These are phyloP conservation scores for Volucella zonaria DNA, from an alignment of 2,888 invertebrate genomes.

Conservation along the genomic window DNA sequence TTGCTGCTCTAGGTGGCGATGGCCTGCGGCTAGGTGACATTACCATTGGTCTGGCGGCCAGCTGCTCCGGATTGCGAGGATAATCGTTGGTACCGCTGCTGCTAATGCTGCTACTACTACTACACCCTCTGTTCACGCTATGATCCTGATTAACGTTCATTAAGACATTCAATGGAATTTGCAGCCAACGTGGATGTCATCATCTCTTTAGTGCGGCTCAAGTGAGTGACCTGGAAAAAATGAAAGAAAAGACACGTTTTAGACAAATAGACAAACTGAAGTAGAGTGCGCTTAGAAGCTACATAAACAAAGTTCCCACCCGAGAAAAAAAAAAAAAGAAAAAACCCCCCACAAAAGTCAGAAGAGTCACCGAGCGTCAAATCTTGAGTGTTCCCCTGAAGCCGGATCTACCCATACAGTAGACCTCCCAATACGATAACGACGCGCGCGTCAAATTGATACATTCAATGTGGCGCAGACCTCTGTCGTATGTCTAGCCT, in stretches of 20 bases:
- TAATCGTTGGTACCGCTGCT: conserved; percentile 75
- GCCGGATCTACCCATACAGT: conserved; percentile 29
- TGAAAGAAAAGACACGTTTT: conserved; percentile 31
- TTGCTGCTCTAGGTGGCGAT: conserved; percentile 84
- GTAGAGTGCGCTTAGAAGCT: conserved; percentile 52
- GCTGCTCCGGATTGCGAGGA: conserved; percentile 64
- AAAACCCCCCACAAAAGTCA: background rate
- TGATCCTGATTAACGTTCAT: conserved; percentile 74
- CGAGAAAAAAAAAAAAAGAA: background rate
- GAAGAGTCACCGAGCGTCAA: conserved; percentile 1
- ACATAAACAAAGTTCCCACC: conserved; percentile 46
- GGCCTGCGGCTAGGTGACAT: conserved; percentile 88
- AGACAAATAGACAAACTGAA: conserved; percentile 4
- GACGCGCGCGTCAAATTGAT: conserved; percentile 23
- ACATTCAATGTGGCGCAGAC: conserved; percentile 17
- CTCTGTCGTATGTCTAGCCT: background rate
- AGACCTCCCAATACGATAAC: conserved; percentile 61
- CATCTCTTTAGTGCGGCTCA: conserved; percentile 55
- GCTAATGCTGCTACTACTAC: conserved; percentile 72
- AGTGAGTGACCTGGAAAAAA: conserved; percentile 62
- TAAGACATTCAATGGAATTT: conserved; percentile 67
- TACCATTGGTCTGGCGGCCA: conserved; percentile 82
- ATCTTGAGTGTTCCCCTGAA: conserved; percentile 47
- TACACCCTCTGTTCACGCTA: conserved; percentile 73
- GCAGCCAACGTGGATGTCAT: conserved; percentile 61